These are phyloP conservation scores for Dendrocincla fuliginosa DNA, from an alignment of 2,797 vertebrate species.

Conservation along the genomic window DNA sequence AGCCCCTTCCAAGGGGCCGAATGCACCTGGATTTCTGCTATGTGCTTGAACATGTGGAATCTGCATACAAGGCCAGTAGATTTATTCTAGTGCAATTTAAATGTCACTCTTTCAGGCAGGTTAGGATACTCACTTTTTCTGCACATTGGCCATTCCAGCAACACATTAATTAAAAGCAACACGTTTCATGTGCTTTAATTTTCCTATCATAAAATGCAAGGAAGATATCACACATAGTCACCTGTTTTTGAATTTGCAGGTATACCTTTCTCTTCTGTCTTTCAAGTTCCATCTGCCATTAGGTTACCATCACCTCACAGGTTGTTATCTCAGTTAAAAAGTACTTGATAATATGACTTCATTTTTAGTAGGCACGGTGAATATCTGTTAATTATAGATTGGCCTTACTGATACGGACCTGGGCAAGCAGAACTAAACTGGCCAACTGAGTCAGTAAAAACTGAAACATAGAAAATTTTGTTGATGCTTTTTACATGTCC, in stretches of 20 bases:
- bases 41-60: neutral
- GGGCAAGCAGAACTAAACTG: neutral
- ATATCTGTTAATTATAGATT: neutral
- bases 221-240: neutral
- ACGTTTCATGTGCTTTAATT: neutral
- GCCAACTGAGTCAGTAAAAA: neutral
- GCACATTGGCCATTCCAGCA: fast-evolving
- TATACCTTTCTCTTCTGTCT: neutral
- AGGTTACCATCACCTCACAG: neutral
- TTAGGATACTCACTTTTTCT: neutral
- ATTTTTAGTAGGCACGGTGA: neutral
- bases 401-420: neutral
- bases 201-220: neutral
- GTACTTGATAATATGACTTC: neutral
- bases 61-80: no score
- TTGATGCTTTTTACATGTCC: neutral
- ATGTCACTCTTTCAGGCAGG: neutral
- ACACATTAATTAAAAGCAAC: neutral
- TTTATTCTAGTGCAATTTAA: neutral
- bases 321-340: neutral
- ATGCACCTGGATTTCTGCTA: neutral
- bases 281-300: neutral
- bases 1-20: neutral
- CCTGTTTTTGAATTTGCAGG: neutral
- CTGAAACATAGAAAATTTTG: neutral